A percentile compares a stretch with the other conserved stretches of the same genome.
Evolutionary conservation across 53 echinoderm and acorn worm genomes (phyloP).

Genomic region (Actinopyga echinites): DNA sequence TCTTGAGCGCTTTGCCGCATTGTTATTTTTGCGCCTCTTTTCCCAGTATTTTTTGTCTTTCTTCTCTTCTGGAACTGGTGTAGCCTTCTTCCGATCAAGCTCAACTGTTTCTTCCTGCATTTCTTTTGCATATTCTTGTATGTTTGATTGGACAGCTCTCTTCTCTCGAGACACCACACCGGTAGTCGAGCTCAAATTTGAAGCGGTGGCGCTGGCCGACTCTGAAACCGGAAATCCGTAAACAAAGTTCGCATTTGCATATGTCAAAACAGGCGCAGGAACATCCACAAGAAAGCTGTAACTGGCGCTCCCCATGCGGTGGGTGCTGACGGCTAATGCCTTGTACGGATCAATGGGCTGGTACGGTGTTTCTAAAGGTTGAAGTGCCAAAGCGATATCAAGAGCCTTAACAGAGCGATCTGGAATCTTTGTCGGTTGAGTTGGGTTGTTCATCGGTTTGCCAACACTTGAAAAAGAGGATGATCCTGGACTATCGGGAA

Average conservation of each 20-base stretch:
- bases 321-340: constrained; percentile 36
- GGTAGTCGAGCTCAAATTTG: constrained; percentile 80
- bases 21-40: constrained; percentile 94
- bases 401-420: constrained; percentile 55
- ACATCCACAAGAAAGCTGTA: constrained; percentile 49
- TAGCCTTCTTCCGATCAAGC: constrained; percentile 74
- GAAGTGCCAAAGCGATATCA: constrained; percentile 57
- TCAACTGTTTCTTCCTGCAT: constrained; percentile 19
- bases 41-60: constrained; percentile 87
- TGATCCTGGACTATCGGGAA: constrained; percentile 71
- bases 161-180: constrained; percentile 79
- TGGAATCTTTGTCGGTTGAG: too few relatives aligned
- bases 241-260: constrained; percentile 60
- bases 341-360: constrained; percentile 55
- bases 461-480: not conserved
- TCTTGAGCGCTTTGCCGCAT: constrained; percentile 93
- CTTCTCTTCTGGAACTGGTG: constrained; percentile 87
- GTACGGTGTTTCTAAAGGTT: constrained; percentile 46
- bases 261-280: constrained; percentile 43
- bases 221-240: constrained; percentile 68
- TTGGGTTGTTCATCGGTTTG: constrained; percentile 3
- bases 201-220: constrained; percentile 62
- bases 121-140: constrained; percentile 3
- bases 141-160: constrained; percentile 47
- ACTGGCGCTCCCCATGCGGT: not conserved